Evolutionary conservation across 2,113 vertebrate genomes (phyloP), one percentile per base, ranked within the genome.

Genomic region (Cryptomyrus ogoouensis): DNA sequence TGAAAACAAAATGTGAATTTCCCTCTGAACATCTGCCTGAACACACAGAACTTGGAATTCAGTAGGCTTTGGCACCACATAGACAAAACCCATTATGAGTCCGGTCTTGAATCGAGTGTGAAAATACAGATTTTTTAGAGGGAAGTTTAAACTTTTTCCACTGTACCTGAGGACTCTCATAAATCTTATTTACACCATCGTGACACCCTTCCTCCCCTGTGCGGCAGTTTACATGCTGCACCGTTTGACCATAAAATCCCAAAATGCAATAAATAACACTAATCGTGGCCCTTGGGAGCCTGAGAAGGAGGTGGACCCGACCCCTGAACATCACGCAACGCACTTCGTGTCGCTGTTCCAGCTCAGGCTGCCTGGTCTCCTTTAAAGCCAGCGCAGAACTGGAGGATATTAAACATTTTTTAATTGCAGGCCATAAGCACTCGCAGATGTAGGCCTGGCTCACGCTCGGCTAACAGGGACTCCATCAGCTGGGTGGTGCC

Each of bases 351-450:
- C 62, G 84, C 44, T 27, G 50, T 53, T 70, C 87, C 88, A 91
- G 89, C 47, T 85, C 89, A 89, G 85, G 39, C 80, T 85, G n/a
- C 88, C 87, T 83, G 62, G 86, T 77, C 83, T 90, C 74, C 66
- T 90, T 83, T 89, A 89, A 89, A 88, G 85, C 80, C 91, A 62
- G 58, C 52, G 49, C 83, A 85, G 87, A 92, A 90, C 90, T 90
- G 88, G 46, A 24, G 89, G 90, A 92, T 92, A 91, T 93, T 92
- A 91, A 89, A 90, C 87, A 84, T 85, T 62, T 89, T 89, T 89
- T 84, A 92, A 93, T 93, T 93, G 92, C 90, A 49, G 31, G 27
- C 87, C 89, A 46, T 88, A 93, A 93, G 89, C 47, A 53, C 90
- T 93, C 12, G 31, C 92, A 93, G 93, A 92, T 93, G 93, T 92